Evolutionary conservation across 2,888 invertebrate species (phyloP), one percentile per base, ranked within the genome.

Genomic region (Nasonia oneida): DNA sequence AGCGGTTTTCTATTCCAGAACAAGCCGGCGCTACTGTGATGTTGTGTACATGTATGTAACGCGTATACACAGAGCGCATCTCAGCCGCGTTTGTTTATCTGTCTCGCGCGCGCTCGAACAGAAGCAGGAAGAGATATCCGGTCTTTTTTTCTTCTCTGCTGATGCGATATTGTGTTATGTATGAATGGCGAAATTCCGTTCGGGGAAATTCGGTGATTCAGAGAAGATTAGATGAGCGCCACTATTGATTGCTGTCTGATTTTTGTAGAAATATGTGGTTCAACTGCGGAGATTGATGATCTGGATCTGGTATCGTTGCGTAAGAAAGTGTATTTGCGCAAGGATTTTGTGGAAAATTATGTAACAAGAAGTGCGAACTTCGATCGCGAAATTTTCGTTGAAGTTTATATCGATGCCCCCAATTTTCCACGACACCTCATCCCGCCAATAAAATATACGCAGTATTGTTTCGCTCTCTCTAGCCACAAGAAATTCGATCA

Each of bases 21-120:
- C n/a, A 81, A 81, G 73, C n/a, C 29, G 39, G 74, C 37, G 50
- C 57, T 57, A 18, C 57, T n/a, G 5, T 57, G 57, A 57, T n/a
- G 57, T 57, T 57, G 57, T n/a, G 5, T 57, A 6, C 15, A n/a
- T 18, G 6, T 15, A 0, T 53, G 4, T 53, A 53, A 57, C n/a
- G 33, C 70, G 33, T 10, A 29, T 6, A 64, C 2, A 80, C 80
- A 42, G 29, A 70, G 18, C 64, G 77, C 77, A 77, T 39, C 42
- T 77, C 42, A 18, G 18, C 39, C 57, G 47, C 64, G 84, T 84
- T 84, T 84, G 70, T 84, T 84, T 84, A 84, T 81, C 75, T 57
- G 37, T 18, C 61, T 64, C 50, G 50, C 10, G 74, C 39, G 50
- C 10, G 74, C 39, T 70, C 33, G 61, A 47, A 53, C 67, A 57